phyloP scores from a whole-genome alignment of 2,888 invertebrate genomes.

The Tipula unca region DNA sequence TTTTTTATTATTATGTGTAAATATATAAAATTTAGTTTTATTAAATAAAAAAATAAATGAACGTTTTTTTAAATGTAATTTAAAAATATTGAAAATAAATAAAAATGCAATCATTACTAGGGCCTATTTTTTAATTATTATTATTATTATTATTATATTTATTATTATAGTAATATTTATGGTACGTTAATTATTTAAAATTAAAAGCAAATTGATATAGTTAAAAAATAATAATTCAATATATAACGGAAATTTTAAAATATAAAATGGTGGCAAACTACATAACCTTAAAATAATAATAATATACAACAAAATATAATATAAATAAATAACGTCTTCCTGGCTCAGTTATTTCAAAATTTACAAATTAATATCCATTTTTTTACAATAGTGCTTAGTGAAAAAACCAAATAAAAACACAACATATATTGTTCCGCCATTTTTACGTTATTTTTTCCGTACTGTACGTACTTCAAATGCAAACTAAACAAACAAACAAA shows the following conservation, averaged over 20 bases:
- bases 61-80: constrained; percentile 8
- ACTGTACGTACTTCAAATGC: neutral
- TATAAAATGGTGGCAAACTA: neutral
- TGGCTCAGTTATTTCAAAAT: constrained; percentile 14
- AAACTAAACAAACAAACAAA: neutral
- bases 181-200: constrained; percentile 1
- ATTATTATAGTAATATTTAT: constrained; percentile 14
- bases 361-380: neutral
- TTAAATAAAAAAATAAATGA: neutral
- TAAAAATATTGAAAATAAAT: constrained; percentile 2
- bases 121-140: constrained; percentile 20
- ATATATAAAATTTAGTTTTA: neutral
- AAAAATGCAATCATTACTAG: constrained; percentile 20
- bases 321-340: constrained; percentile 4
- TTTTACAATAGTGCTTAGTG: neutral
- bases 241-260: constrained; percentile 8
- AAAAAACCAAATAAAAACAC: neutral
- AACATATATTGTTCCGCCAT: neutral
- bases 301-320: neutral
- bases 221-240: neutral
- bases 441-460: neutral
- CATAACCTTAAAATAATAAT: neutral
- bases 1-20: neutral
- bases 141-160: constrained; percentile 8
- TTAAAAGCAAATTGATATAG: neutral